These are phyloP conservation scores for Clupea harengus DNA, from an alignment of 2,113 vertebrate genomes.

Conservation along the genomic window DNA sequence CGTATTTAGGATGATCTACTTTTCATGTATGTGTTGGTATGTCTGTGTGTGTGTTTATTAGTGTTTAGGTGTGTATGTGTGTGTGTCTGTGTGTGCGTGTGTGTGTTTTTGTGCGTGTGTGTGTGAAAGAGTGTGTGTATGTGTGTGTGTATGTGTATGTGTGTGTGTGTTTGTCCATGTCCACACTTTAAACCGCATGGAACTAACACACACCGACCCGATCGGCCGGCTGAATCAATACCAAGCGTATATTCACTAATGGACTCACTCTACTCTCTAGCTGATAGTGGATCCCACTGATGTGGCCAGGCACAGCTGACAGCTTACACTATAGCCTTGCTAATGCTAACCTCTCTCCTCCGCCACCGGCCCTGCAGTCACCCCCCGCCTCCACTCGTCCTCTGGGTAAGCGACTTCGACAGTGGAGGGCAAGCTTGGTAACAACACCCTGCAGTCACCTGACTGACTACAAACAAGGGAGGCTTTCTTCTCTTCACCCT, in stretches of 20 bases:
- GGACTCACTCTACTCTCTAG: neutral
- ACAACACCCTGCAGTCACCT: neutral
- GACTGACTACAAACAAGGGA: neutral
- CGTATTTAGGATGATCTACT: neutral
- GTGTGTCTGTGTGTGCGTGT: neutral
- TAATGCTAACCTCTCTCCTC: neutral
- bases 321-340: neutral
- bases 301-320: neutral
- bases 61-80: neutral
- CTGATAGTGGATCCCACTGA: neutral
- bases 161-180: conserved; percentile 2
- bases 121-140: neutral
- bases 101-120: neutral
- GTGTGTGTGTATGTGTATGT: neutral
- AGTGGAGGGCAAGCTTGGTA: neutral
- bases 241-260: neutral
- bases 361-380: neutral
- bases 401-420: neutral
- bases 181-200: neutral
- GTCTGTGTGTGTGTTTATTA: neutral
- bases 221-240: neutral
- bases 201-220: neutral
- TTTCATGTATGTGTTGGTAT: neutral
- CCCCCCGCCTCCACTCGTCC: neutral
- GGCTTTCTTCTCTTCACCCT: neutral